Evolutionary conservation across 2,888 invertebrate species (phyloP).

Genomic region (Acronicta psi): DNA sequence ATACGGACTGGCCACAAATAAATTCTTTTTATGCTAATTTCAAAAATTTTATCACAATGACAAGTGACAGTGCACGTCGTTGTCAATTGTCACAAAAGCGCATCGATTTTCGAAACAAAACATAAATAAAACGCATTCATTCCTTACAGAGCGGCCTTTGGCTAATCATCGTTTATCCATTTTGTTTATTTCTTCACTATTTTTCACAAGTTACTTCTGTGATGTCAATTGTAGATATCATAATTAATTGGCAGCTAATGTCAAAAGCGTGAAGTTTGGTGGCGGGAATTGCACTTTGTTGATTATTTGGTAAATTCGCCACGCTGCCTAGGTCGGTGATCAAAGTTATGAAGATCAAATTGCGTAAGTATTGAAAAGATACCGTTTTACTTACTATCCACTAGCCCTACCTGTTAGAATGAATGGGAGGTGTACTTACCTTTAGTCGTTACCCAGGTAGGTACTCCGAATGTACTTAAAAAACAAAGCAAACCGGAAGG

Average conservation of each 20-base stretch:
- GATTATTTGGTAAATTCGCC: constrained; percentile 74
- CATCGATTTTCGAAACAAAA: constrained; percentile 82
- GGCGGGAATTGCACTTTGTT: constrained; percentile 72
- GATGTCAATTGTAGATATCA: constrained; percentile 61
- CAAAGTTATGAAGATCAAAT: constrained; percentile 88
- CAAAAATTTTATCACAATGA: constrained; percentile 77
- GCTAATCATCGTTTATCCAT: constrained; percentile 57
- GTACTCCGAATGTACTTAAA: too few species aligned
- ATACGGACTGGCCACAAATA: constrained; percentile 44
- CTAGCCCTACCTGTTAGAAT: constrained; percentile 2
- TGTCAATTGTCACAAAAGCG: constrained; percentile 83
- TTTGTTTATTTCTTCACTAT: constrained; percentile 50
- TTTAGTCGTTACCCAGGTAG: too few species aligned
- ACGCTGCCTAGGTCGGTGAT: constrained; percentile 86
- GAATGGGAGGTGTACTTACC: constrained; percentile 1
- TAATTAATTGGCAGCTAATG: constrained; percentile 68
- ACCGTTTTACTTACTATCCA: not conserved
- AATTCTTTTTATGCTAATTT: constrained; percentile 75
- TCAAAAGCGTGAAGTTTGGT: constrained; percentile 70
- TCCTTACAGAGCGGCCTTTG: constrained; percentile 63
- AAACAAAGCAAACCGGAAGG: too few species aligned
- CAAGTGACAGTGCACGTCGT: constrained; percentile 80
- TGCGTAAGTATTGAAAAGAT: constrained; percentile 75
- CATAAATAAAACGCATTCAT: constrained; percentile 64
- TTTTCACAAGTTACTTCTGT: constrained; percentile 53